These are phyloP conservation scores for Crocidura indochinensis DNA, from an alignment of 2,797 vertebrate genomes.

Conservation along the genomic window DNA sequence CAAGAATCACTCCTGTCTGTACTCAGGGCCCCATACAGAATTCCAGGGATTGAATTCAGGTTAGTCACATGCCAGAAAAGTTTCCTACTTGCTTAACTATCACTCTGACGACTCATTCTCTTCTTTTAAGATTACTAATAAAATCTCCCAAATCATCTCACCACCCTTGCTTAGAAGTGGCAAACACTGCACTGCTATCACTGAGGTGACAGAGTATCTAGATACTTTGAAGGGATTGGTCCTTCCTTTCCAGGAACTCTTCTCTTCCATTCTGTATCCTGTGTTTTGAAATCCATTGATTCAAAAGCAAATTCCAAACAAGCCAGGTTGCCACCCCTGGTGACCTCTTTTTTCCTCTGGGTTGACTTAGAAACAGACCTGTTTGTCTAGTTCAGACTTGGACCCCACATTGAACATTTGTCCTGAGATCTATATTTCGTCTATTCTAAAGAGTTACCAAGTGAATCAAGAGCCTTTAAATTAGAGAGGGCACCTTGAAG, in stretches of 20 bases:
- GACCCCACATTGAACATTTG: conserved; percentile 27
- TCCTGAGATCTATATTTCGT: neutral
- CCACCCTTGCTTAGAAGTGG: too few relatives aligned
- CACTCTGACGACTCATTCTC: too few relatives aligned
- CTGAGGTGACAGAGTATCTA: neutral
- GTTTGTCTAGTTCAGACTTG: conserved; percentile 28
- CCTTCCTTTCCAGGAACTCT: neutral
- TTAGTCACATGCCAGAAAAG: too few relatives aligned
- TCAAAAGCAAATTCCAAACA: conserved; percentile 16
- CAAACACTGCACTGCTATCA: too few relatives aligned
- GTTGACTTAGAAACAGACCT: conserved; percentile 58
- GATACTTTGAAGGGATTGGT: neutral
- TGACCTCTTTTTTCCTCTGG: conserved; percentile 44
- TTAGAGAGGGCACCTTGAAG: neutral
- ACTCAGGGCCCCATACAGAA: too few relatives aligned
- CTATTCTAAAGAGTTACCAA: neutral
- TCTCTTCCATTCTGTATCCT: neutral
- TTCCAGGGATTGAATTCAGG: too few relatives aligned
- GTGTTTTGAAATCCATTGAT: neutral
- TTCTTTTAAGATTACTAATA: too few relatives aligned
- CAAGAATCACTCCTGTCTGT: too few relatives aligned
- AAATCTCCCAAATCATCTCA: too few relatives aligned
- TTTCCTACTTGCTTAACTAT: too few relatives aligned
- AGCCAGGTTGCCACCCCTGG: neutral
- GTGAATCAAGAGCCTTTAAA: neutral